Evolutionary conservation across 2,888 invertebrate genomes (phyloP).

Genomic region (Prosapia bicincta): DNA sequence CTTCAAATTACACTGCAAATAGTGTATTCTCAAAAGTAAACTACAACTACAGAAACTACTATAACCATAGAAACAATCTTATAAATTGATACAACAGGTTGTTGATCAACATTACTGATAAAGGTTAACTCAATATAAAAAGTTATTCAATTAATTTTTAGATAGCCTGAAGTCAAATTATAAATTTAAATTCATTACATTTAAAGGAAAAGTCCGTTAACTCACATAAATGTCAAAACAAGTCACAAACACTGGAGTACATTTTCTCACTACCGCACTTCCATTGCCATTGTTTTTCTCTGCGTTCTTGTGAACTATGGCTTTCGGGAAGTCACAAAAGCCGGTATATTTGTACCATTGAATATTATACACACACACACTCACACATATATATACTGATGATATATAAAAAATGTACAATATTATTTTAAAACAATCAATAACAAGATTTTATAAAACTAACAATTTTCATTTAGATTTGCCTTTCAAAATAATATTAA

Average conservation of each 20-base stretch:
- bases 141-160: neutral
- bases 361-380: too few species aligned
- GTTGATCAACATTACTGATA: neutral
- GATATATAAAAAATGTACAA: too few species aligned
- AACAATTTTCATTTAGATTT: too few species aligned
- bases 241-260: neutral
- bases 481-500: too few species aligned
- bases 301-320: neutral
- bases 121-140: neutral
- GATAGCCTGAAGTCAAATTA: neutral
- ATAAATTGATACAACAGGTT: slow-evolving; percentile 2
- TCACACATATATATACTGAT: too few species aligned
- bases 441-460: too few species aligned
- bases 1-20: too few species aligned
- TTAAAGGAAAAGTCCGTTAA: neutral
- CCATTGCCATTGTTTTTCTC: neutral
- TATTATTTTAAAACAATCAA: too few species aligned
- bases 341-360: too few species aligned
- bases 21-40: neutral
- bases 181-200: neutral
- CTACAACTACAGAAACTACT: neutral
- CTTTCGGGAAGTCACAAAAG: neutral
- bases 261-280: neutral
- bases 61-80: too few species aligned
- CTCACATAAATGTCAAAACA: neutral